Evolutionary conservation across 2,797 vertebrate genomes (phyloP).

Genomic region (Cacajao melanocephalus): DNA sequence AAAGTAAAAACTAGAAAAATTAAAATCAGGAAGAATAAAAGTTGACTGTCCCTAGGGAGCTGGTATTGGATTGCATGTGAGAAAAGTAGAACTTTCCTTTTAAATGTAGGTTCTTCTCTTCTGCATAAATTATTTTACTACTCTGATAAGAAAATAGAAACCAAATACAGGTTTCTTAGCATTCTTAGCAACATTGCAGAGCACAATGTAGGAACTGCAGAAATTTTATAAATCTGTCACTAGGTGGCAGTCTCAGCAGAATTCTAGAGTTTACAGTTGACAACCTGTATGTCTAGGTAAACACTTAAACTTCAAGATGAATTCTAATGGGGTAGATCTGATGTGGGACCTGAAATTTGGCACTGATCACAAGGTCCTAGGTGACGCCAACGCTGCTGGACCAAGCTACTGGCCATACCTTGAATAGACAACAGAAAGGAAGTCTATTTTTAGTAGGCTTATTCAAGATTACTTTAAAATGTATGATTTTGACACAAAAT

Average conservation of each 20-base stretch:
- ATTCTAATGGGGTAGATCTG: not conserved
- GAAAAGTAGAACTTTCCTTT: not conserved
- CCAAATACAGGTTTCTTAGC: not conserved
- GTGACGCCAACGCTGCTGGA: not conserved
- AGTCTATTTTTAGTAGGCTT: not conserved
- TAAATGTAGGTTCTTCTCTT: not conserved
- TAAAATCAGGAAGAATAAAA: conserved; percentile 4
- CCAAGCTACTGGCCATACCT: not conserved
- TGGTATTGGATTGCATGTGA: not conserved
- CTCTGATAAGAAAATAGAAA: not conserved
- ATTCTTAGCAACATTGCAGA: not conserved
- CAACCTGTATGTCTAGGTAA: not conserved
- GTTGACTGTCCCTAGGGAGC: not conserved
- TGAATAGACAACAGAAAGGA: not conserved
- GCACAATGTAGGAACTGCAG: not conserved
- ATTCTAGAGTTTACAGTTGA: not conserved
- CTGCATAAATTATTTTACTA: not conserved
- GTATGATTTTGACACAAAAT: not conserved
- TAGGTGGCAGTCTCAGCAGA: conserved; percentile 26
- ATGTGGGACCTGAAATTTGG: not conserved
- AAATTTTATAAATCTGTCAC: conserved; percentile 27
- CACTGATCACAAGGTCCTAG: not conserved
- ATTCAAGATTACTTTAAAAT: not conserved
- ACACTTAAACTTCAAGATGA: not conserved
- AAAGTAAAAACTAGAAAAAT: not conserved